Evolutionary conservation across 92 coral and sea anemone species (phyloP), one percentile per base, ranked within the genome.

Genomic region (Isaurus tuberculatus): DNA sequence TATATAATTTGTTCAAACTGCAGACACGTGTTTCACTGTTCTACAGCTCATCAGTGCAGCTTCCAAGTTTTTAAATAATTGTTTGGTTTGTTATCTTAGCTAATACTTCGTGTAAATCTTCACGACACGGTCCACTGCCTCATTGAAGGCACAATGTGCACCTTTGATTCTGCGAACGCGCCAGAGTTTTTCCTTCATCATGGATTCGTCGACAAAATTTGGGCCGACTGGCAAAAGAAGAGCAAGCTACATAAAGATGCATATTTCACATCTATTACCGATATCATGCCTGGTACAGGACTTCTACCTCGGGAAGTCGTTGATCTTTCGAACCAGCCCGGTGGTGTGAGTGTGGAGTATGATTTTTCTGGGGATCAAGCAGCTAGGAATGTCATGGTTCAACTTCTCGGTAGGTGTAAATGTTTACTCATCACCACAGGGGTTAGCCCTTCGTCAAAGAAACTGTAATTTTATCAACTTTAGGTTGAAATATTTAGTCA

Each of bases 171-270:
- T 7, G 93, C 98, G 14, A 75, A 89, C 28, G 98, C 98, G 44
- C 98, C 98, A 1, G 98, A 95, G 85, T 95, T 95, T 65, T 93
- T 95, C 53, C 91, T 95, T 43, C 97, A 93, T 64, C 98, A 95
- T 43, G 98, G 91, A 16, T 89, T 89, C 79, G 77, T 95, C 43
- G 98, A 95, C 80, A 95, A 95, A 83, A 79, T 95, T 60, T 95
- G 98, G 98, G 86, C 27, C 40, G 95, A 95, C 65, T 95, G 98
- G 98, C 98, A 95, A 58, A 80, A 73, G 81, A 87, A 79, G 28
- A 86, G 98, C 26, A 51, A 74, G 68, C 73, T 55, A 3, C 92
- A 95, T 48, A 91, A 40, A 14, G 84, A 86, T 14, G 90, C 66
- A 0, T 85, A 66, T 68, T 93, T 93, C 79, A 29, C 89, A 0